These are phyloP conservation scores for Periophthalmodon schlosseri DNA, from an alignment of 2,113 vertebrate genomes.

Conservation along the genomic window DNA sequence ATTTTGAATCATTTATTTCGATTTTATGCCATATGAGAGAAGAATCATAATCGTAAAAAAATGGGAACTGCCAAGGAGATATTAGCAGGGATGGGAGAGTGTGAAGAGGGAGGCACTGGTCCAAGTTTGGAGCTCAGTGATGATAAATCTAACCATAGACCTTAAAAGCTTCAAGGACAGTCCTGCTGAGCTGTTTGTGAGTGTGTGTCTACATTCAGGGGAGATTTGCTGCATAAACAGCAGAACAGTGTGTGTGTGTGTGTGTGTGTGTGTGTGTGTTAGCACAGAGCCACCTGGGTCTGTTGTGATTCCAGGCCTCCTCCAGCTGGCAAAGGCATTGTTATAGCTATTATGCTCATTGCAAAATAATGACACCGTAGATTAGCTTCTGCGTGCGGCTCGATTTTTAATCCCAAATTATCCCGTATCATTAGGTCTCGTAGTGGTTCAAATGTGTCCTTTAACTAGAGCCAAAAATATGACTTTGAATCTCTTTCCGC, in stretches of 20 bases:
- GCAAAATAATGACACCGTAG: neutral
- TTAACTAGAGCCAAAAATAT: neutral
- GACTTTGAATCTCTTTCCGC: neutral
- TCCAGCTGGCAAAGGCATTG: conserved; percentile 41
- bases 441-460: neutral
- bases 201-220: neutral
- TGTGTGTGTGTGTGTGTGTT: conserved; percentile 29
- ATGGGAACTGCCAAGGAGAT: conserved; percentile 11
- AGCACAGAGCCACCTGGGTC: conserved; percentile 43
- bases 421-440: neutral
- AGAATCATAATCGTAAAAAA: conserved; percentile 1
- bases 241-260: conserved; percentile 14
- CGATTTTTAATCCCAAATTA: neutral
- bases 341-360: conserved; percentile 29
- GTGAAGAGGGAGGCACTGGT: conserved; percentile 18
- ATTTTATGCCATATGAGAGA: conserved; percentile 18
- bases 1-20: conserved; percentile 18
- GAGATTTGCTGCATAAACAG: conserved; percentile 9
- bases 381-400: neutral
- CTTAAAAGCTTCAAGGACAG: conserved; percentile 33
- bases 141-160: conserved; percentile 34
- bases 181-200: conserved; percentile 16
- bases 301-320: conserved; percentile 39
- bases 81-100: neutral
- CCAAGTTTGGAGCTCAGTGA: conserved; percentile 14